A percentile compares a stretch with the other conserved stretches of the same genome.
Evolutionary conservation across 2,797 vertebrate genomes (phyloP).

Genomic region (Dromococcyx pavoninus): DNA sequence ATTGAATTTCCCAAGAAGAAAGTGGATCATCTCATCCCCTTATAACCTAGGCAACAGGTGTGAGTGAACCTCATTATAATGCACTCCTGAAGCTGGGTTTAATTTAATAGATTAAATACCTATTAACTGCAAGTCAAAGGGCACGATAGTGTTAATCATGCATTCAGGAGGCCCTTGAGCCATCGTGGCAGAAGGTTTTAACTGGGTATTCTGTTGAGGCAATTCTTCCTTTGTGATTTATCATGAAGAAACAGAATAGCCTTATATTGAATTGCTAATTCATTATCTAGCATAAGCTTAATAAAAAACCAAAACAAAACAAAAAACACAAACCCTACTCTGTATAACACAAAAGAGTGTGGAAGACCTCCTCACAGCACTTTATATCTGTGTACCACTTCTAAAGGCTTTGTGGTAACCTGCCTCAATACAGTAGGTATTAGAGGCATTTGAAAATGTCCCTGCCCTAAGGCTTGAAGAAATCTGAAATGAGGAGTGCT

Average conservation of each 20-base stretch:
- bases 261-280: constrained; percentile 63
- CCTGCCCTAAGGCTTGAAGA: not conserved
- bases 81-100: not conserved
- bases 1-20: not conserved
- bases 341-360: not conserved
- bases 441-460: not conserved
- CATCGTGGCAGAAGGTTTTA: constrained; percentile 37
- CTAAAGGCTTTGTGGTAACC: not conserved
- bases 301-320: not conserved
- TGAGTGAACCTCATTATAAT: not conserved
- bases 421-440: not conserved
- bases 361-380: not conserved
- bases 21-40: not conserved
- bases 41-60: not conserved
- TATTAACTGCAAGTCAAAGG: constrained; percentile 58
- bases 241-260: constrained; percentile 57
- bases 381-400: not conserved
- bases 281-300: constrained; percentile 49
- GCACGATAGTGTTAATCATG: not conserved
- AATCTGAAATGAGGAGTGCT: not conserved
- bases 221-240: constrained; percentile 50
- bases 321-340: not conserved
- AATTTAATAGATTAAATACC: constrained; percentile 41
- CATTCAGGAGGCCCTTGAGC: constrained; percentile 3
- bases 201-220: constrained; percentile 55